A percentile compares a stretch with the other conserved stretches of the same genome.
Evolutionary conservation across 1,140 invertebrate genomes (phyloP).

Genomic region (Acyrthosiphon pisum): DNA sequence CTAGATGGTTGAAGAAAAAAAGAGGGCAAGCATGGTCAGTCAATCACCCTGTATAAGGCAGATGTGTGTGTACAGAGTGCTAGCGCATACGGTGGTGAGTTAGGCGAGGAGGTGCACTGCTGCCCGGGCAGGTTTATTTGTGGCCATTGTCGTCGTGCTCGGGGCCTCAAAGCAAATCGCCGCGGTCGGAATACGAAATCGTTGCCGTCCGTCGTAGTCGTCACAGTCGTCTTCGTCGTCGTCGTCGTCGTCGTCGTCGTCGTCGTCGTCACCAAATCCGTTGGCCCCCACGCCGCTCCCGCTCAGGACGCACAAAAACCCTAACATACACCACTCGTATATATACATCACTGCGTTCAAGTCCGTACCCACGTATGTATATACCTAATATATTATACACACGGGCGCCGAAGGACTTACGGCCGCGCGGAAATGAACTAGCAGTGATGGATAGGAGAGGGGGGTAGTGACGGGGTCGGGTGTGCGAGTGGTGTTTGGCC

Average conservation of each 20-base stretch:
- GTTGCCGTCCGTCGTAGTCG: neutral
- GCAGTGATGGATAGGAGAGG: too few species aligned
- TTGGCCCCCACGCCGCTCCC: neutral
- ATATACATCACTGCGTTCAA: neutral
- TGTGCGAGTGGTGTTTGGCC: neutral
- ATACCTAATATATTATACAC: too few species aligned
- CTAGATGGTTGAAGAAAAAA: neutral
- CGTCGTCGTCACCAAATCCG: neutral
- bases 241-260: neutral
- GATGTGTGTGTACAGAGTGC: neutral
- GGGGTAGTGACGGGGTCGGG: too few species aligned
- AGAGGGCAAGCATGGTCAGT: neutral
- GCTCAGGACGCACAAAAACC: neutral
- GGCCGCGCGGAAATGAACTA: neutral
- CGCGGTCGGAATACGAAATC: constrained; percentile 43
- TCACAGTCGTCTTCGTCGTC: neutral
- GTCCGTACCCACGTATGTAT: neutral
- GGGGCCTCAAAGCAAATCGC: neutral
- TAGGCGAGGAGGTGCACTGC: neutral
- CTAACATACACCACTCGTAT: neutral
- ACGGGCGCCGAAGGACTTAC: neutral
- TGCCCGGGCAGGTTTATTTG: constrained; percentile 2
- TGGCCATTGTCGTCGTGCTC: constrained; percentile 16
- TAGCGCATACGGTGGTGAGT: neutral
- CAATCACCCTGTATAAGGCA: neutral